Evolutionary conservation across 2,888 invertebrate species (phyloP), one percentile per base, ranked within the genome.

Genomic region (Phortica magna): DNA sequence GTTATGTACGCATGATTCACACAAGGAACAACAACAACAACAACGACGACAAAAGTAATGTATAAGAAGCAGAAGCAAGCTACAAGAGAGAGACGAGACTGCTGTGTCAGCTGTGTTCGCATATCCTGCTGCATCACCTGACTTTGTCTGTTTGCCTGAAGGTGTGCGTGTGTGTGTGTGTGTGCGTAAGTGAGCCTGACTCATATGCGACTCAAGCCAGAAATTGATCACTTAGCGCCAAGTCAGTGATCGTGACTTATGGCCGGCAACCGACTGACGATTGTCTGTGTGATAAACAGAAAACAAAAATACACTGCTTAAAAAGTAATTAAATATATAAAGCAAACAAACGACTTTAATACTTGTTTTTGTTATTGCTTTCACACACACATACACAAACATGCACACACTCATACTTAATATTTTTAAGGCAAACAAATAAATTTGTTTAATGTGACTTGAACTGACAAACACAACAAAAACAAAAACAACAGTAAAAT

Each of bases 381-480:
- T 65, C 41, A 65, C n/a, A 42, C 31, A 65, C 17, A 65, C 41
- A 65, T 14, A 55, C 14, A 55, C 31, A 65, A 6, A 65, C 41
- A 65, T 14, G 14, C 14, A 55, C 9, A 55, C 5, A 55, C 55
- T 7, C 14, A 55, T 14, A 65, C 19, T 71, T 53, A 55, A 55
- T 68, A 72, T 68, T 68, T 68, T 68, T 57, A 75, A 75, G 68
- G 22, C n/a, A 73, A 76, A 67, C 64, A 41, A 43, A 71, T 71
- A 71, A 71, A 71, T 71, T 53, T 71, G 53, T 71, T 71, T 71
- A 31, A 71, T 71, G 70, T 42, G 42, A 41, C 41, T 65, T 39
- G 12, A 12, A 10, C 3, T 14, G n/a, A 65, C 41, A 39, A 43
- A n/a, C 7, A 61, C 19, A 61, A 61, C 17, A 22, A 61, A 17